Evolutionary conservation across 37 sponge, comb jelly and placozoan species (phyloP).

Genomic region (Beroe ovata): DNA sequence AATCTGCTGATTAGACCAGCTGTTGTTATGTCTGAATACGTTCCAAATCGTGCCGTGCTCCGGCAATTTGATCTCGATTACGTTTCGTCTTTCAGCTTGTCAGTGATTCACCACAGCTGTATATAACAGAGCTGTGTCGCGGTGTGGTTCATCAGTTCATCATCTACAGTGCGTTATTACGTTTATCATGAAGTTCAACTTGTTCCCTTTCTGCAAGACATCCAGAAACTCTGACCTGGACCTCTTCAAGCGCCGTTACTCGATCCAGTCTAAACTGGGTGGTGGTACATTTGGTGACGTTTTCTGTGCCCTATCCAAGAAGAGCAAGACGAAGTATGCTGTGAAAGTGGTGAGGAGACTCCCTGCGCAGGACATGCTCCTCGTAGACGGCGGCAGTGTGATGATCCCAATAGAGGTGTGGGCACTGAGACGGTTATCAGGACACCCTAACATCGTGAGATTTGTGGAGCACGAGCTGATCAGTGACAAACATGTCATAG

Average conservation of each 20-base stretch:
- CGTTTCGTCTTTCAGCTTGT: neutral
- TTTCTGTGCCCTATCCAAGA: slow-evolving; percentile 31
- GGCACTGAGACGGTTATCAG: slow-evolving; percentile 16
- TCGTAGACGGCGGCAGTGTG: neutral
- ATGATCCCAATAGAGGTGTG: slow-evolving; percentile 48
- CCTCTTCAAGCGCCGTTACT: slow-evolving; percentile 53
- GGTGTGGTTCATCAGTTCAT: too few species aligned
- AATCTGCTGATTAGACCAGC: neutral
- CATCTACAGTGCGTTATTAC: too few species aligned
- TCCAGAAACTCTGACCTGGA: slow-evolving; percentile 2
- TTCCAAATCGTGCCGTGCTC: neutral
- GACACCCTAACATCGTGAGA: slow-evolving; percentile 31
- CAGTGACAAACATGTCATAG: neutral
- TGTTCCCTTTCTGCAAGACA: neutral
- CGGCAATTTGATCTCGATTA: neutral
- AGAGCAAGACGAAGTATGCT: slow-evolving; percentile 18
- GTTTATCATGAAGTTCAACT: neutral
- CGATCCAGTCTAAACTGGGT: slow-evolving; percentile 55
- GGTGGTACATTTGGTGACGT: slow-evolving; percentile 37
- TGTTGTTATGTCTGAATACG: neutral
- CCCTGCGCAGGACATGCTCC: slow-evolving; percentile 9
- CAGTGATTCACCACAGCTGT: too few species aligned
- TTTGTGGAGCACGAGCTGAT: slow-evolving; percentile 32
- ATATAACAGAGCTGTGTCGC: too few species aligned
- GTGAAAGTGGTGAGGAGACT: slow-evolving; percentile 16